A percentile compares a stretch with the other conserved stretches of the same genome.
These are phyloP conservation scores for Megaceryle torquata DNA, from an alignment of 2,113 vertebrate species.

Conservation along the genomic window DNA sequence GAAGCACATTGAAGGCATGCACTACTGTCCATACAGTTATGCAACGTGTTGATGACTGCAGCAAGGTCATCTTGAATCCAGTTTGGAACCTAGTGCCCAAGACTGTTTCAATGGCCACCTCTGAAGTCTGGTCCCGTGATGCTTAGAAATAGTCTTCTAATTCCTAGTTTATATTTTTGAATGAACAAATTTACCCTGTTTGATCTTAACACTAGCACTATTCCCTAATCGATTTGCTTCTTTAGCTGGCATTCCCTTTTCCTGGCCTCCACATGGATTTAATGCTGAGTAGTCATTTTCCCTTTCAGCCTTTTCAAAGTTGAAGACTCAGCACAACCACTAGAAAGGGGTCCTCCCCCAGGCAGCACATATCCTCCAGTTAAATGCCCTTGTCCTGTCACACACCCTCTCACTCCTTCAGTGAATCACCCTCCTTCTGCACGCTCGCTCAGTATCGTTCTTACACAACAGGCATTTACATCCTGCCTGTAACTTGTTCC, in stretches of 20 bases:
- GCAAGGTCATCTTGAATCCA: not conserved
- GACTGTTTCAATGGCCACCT: not conserved
- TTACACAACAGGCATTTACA: not conserved
- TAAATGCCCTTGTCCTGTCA: not conserved
- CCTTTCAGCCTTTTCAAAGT: not conserved
- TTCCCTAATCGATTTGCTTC: not conserved
- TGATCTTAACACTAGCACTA: not conserved
- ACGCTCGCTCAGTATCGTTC: not conserved
- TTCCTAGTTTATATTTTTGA: not conserved
- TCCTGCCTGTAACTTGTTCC: not conserved
- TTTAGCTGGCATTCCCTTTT: not conserved
- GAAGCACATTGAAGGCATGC: not conserved
- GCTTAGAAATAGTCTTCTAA: not conserved
- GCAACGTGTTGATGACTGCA: not conserved
- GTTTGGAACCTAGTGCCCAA: not conserved
- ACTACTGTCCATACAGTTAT: not conserved
- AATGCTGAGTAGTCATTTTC: not conserved
- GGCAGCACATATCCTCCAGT: not conserved
- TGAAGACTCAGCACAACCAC: not conserved
- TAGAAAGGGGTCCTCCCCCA: conserved; percentile 6
- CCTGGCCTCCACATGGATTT: not conserved
- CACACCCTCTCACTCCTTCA: not conserved
- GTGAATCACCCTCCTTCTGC: not conserved
- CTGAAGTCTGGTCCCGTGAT: not conserved
- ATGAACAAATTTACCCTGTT: not conserved